phyloP scores from a whole-genome alignment of 2,113 vertebrate genomes.

The Arvicanthis niloticus region DNA sequence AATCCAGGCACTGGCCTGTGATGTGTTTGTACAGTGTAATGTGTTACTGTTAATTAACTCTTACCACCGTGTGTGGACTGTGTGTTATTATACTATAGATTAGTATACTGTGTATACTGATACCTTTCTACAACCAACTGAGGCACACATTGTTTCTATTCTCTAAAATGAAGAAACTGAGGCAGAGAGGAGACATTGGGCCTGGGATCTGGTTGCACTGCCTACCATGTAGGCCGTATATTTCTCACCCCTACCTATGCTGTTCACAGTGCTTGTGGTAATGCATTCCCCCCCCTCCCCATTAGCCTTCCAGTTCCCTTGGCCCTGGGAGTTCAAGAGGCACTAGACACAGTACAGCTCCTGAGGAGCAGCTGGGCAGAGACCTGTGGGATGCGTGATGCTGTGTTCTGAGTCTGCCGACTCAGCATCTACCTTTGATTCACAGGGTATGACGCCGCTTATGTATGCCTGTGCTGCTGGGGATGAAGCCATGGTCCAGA shows the following conservation, averaged over 20 bases:
- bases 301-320: accelerated
- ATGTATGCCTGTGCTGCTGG: slow-evolving; percentile 98
- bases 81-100: not conserved
- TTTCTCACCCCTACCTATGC: too few relatives aligned
- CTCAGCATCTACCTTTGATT: not conserved
- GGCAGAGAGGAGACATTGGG: not conserved
- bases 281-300: too few relatives aligned
- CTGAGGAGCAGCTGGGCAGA: not conserved
- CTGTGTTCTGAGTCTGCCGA: accelerated
- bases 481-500: slow-evolving; percentile 98
- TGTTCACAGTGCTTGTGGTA: not conserved
- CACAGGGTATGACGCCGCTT: slow-evolving; percentile 96
- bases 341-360: too few relatives aligned
- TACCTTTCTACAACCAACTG: not conserved
- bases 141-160: not conserved
- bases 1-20: not conserved
- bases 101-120: not conserved
- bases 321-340: not conserved
- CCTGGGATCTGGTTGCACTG: not conserved
- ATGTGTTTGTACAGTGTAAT: accelerated
- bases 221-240: not conserved
- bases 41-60: accelerated
- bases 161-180: not conserved
- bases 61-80: not conserved
- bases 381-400: accelerated